Percentiles rank a stretch among this genome's conserved stretches.
These are phyloP conservation scores for Hippolais icterina DNA, from an alignment of 2,113 vertebrate species.

Conservation along the genomic window DNA sequence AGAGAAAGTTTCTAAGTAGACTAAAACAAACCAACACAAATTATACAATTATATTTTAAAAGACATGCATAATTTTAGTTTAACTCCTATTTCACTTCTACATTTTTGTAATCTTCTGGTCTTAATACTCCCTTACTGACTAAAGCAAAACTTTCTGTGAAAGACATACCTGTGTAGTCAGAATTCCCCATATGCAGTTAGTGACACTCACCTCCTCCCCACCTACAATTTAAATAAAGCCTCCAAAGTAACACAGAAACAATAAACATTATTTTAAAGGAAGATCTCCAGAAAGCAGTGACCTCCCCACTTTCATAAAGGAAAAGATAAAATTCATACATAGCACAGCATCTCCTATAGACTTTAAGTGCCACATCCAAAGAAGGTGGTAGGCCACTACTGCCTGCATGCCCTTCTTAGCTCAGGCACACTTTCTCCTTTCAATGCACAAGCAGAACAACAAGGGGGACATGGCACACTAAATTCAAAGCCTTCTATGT, in stretches of 20 bases:
- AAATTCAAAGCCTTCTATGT: background rate
- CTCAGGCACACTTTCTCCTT: background rate
- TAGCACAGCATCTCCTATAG: accelerated
- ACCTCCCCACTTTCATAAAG: background rate
- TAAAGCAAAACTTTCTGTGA: background rate
- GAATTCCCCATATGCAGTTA: background rate
- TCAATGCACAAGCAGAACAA: background rate
- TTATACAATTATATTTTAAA: background rate
- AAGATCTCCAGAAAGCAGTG: background rate
- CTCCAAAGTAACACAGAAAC: background rate
- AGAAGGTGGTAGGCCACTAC: background rate
- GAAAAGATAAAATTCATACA: background rate
- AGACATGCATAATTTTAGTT: background rate
- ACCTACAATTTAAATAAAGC: background rate
- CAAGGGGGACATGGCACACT: background rate
- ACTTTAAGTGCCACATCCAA: background rate
- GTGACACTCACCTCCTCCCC: background rate
- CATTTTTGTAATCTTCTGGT: background rate
- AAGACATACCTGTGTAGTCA: background rate
- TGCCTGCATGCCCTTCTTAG: accelerated
- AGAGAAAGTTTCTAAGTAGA: background rate
- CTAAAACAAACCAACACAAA: background rate
- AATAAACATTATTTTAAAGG: background rate
- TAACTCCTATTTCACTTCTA: background rate
- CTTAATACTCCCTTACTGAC: background rate